Conservation (phyloP, 2,113 vertebrate species). For the Otus sunia region DNA sequence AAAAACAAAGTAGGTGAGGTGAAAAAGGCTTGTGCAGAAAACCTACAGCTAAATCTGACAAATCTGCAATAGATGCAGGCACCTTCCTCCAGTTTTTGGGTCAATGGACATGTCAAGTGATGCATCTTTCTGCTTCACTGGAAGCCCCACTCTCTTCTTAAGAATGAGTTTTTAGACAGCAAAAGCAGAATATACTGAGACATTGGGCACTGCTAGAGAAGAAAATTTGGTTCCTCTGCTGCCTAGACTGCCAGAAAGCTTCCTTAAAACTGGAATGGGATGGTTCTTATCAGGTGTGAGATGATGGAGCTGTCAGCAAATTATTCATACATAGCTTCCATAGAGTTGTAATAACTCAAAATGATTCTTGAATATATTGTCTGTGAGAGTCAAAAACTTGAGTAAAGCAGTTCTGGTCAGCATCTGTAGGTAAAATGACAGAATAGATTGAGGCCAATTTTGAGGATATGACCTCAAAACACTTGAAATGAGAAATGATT, state of each 20-base stretch:
- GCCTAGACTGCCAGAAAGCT: not conserved
- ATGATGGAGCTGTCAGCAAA: not conserved
- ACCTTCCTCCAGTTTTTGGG: not conserved
- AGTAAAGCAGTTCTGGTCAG: not conserved
- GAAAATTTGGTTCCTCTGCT: not conserved
- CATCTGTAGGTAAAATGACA: slow-evolving; percentile 26
- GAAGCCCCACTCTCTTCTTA: not conserved
- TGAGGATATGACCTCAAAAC: slow-evolving; percentile 8
- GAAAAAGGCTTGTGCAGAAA: not conserved
- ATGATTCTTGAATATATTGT: not conserved
- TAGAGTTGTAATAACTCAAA: not conserved
- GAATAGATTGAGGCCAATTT: not conserved
- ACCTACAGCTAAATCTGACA: not conserved
- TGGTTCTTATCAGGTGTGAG: not conserved
- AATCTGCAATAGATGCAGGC: not conserved
- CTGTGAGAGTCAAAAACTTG: not conserved
- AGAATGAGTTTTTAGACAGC: not conserved
- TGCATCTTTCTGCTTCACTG: not conserved
- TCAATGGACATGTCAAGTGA: not conserved
- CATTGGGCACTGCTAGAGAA: not conserved
- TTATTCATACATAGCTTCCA: not conserved
- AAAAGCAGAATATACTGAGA: not conserved
- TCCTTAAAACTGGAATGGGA: not conserved
- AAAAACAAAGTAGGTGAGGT: not conserved
- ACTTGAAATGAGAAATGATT: slow-evolving; percentile 19